Percentiles rank a stretch among this genome's conserved stretches.
Evolutionary conservation across 30 jellyfish, hydroid and myxozoan genomes (phyloP).

Genomic region (Turritopsis dohrnii): DNA sequence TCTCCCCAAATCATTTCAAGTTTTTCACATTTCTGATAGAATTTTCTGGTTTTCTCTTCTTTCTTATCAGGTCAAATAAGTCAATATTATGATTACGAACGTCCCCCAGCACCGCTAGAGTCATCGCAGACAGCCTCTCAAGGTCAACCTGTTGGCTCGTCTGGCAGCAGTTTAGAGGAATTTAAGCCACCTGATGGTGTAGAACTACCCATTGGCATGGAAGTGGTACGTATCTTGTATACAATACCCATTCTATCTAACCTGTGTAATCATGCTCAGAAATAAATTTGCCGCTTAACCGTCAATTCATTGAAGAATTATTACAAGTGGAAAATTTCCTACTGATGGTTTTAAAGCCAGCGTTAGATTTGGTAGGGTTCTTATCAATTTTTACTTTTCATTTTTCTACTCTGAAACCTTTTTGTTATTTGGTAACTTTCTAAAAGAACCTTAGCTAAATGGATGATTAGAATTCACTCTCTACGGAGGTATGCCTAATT

Average conservation of each 20-base stretch:
- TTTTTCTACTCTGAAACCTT: neutral
- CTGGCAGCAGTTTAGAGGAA: slow-evolving; percentile 1
- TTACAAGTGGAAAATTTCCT: neutral
- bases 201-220: slow-evolving; percentile 62
- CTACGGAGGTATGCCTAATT: neutral
- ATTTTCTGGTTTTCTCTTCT: too few relatives aligned
- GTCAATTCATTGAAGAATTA: neutral
- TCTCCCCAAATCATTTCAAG: neutral
- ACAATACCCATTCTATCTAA: neutral
- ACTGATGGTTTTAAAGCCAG: neutral
- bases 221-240: slow-evolving; percentile 66
- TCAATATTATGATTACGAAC: slow-evolving; percentile 23
- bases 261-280: neutral
- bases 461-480: neutral
- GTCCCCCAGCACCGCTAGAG: slow-evolving; percentile 34
- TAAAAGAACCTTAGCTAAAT: neutral
- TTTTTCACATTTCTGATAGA: neutral
- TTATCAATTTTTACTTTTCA: too few relatives aligned
- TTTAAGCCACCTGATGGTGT: slow-evolving; percentile 73
- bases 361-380: neutral
- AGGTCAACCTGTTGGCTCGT: neutral
- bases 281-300: neutral
- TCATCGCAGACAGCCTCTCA: slow-evolving; percentile 9
- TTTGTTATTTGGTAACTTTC: neutral
- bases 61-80: neutral